A percentile compares a stretch with the other conserved stretches of the same genome.
phyloP scores from a whole-genome alignment of 1,140 invertebrate species.

The Phocides pigmalion region DNA sequence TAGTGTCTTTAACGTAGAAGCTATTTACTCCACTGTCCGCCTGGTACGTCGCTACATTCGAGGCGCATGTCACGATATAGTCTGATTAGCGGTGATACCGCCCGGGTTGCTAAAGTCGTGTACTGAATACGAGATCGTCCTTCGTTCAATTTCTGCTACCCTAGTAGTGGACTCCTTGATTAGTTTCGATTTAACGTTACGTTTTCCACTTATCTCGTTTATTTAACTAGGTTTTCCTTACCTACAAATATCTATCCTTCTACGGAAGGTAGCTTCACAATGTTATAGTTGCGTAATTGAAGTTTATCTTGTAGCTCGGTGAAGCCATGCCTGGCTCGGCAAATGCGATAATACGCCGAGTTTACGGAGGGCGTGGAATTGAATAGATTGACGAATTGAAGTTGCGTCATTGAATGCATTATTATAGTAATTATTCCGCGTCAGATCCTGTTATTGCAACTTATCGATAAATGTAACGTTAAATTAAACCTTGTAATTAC shows the following conservation, averaged over 20 bases:
- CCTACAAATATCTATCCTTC: constrained; percentile 4
- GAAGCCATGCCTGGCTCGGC: constrained; percentile 24
- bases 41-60: not conserved
- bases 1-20: too few species aligned
- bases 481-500: not conserved
- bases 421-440: not conserved
- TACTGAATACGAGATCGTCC: constrained; percentile 49
- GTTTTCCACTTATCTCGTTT: constrained; percentile 19
- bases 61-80: constrained; percentile 55
- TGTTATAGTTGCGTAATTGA: constrained; percentile 21
- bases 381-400: constrained; percentile 21
- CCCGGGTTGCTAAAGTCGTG: constrained; percentile 43
- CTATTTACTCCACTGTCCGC: not conserved
- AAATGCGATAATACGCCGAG: constrained; percentile 25
- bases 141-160: constrained; percentile 40
- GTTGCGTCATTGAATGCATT: constrained; percentile 12
- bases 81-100: constrained; percentile 60
- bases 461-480: not conserved
- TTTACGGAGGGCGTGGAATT: constrained; percentile 14
- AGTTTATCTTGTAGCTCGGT: constrained; percentile 31
- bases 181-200: constrained; percentile 31
- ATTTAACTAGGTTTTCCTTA: constrained; percentile 16
- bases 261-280: not conserved
- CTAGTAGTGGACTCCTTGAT: constrained; percentile 39
- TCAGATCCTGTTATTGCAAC: not conserved